Conservation (phyloP, 2,797 vertebrate species). For the Danio aesculapii region DNA sequence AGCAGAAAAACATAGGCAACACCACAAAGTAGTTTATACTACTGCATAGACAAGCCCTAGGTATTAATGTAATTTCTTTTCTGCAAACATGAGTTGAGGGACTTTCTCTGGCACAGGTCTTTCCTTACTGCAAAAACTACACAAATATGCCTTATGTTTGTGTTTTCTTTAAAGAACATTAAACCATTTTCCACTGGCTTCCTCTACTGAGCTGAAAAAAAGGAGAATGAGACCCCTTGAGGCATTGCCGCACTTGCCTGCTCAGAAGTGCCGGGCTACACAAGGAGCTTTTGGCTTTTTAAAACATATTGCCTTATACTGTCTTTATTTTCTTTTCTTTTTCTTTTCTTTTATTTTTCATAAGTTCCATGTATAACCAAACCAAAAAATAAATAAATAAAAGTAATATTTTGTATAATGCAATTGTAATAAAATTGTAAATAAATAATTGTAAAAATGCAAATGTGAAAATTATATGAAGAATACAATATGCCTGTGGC, state of each 20-base stretch:
- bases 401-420: too few relatives aligned
- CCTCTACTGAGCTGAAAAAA: neutral
- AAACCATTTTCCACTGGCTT: slow-evolving; percentile 9
- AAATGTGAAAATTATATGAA: neutral
- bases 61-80: neutral
- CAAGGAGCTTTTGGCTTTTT: neutral
- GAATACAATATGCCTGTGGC: too few relatives aligned
- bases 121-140: slow-evolving; percentile 12
- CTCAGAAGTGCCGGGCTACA: neutral
- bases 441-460: neutral
- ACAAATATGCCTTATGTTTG: slow-evolving; percentile 19
- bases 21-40: neutral
- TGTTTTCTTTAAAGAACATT: slow-evolving; percentile 30
- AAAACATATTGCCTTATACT: neutral
- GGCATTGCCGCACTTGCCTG: slow-evolving; percentile 6
- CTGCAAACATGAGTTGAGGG: neutral
- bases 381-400: too few relatives aligned
- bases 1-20: neutral
- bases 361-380: neutral
- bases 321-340: neutral
- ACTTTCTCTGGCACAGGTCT: neutral
- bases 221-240: slow-evolving; percentile 10
- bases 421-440: too few relatives aligned
- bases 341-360: neutral
- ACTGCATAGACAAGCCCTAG: neutral